A percentile compares a stretch with the other conserved stretches of the same genome.
Conservation (phyloP, 2,888 invertebrate species). For the Sussaba pulchella region DNA sequence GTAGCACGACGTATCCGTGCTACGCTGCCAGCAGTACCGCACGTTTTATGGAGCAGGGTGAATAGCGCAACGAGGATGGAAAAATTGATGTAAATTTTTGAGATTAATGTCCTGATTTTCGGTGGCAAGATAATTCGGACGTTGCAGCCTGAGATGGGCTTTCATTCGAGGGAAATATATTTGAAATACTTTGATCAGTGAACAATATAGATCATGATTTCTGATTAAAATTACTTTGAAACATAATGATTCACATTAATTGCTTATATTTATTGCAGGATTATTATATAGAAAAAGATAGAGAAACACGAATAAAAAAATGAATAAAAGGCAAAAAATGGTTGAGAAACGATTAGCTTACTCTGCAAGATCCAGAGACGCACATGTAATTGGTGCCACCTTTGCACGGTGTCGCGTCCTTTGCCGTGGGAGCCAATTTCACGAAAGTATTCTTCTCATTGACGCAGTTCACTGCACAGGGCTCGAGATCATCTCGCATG, state of each 20-base stretch:
- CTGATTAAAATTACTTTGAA: too few relatives aligned
- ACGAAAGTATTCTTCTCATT: conserved; percentile 91
- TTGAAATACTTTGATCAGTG: too few relatives aligned
- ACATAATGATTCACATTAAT: too few relatives aligned
- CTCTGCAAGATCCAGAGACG: conserved; percentile 91
- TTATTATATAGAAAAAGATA: too few relatives aligned
- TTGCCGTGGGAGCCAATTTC: conserved; percentile 90
- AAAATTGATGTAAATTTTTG: background rate
- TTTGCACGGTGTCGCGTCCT: conserved; percentile 94
- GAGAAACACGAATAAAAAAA: too few relatives aligned
- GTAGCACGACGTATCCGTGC: background rate
- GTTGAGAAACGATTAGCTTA: conserved; percentile 80
- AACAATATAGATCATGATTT: too few relatives aligned
- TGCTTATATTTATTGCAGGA: too few relatives aligned
- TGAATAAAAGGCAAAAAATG: background rate
- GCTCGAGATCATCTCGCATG: conserved; percentile 86
- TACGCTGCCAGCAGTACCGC: background rate
- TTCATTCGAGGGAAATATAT: too few relatives aligned
- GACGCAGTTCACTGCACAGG: conserved; percentile 93
- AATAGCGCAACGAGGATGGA: background rate
- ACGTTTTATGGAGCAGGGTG: conserved; percentile 1
- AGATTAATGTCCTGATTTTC: background rate
- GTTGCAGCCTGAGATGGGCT: too few relatives aligned
- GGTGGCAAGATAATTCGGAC: background rate
- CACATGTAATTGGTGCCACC: conserved; percentile 94